A percentile compares a stretch with the other conserved stretches of the same genome.
These are phyloP conservation scores for Seriola aureovittata DNA, from an alignment of 2,113 vertebrate species.

Conservation along the genomic window DNA sequence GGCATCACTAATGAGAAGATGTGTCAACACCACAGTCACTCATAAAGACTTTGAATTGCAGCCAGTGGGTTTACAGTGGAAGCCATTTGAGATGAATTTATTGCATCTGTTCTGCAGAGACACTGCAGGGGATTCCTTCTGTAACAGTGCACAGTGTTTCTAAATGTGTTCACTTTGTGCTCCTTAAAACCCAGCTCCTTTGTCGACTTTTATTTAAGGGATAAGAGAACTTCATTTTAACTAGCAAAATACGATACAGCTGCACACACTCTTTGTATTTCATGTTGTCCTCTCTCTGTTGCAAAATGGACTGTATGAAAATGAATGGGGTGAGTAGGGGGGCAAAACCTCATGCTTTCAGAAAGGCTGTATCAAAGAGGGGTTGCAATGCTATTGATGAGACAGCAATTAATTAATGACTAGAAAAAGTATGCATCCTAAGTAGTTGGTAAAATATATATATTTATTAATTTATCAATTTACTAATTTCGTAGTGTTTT, in stretches of 20 bases:
- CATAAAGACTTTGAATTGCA: conserved; percentile 37
- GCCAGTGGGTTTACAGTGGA: conserved; percentile 47
- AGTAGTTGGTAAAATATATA: no score
- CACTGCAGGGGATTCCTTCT: conserved; percentile 40
- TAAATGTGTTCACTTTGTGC: conserved; percentile 11
- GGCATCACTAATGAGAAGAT: conserved; percentile 53
- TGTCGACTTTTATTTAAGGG: conserved; percentile 1
- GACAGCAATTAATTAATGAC: no score
- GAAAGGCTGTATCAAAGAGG: neutral
- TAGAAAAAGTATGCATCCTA: no score
- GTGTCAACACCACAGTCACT: conserved; percentile 46
- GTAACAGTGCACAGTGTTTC: neutral
- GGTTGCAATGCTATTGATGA: neutral
- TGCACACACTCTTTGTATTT: no score
- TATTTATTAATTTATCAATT: no score
- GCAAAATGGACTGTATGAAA: no score
- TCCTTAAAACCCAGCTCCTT: neutral
- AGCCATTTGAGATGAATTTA: conserved; percentile 28
- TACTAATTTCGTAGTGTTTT: no score
- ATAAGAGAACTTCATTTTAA: conserved; percentile 6
- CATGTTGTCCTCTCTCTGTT: neutral
- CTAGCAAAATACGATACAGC: neutral
- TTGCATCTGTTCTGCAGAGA: conserved; percentile 25
- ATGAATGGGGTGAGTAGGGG: no score
- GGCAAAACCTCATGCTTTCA: no score